These are phyloP conservation scores for Myrmecophaga tridactyla DNA, from an alignment of 2,113 vertebrate species.

Conservation along the genomic window DNA sequence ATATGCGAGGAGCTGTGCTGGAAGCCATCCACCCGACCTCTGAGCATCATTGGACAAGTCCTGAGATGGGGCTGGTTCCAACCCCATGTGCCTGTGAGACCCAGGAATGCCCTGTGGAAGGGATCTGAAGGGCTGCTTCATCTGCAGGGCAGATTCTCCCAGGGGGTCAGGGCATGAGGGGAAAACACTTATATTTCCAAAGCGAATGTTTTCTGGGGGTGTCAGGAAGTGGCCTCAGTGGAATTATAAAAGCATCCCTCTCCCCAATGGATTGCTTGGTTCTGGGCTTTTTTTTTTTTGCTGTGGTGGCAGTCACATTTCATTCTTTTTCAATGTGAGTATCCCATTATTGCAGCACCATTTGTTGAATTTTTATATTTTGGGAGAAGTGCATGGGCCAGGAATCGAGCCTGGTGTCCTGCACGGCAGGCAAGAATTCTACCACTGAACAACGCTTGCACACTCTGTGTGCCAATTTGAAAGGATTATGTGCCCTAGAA, in stretches of 20 bases:
- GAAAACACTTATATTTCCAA: background rate
- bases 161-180: background rate
- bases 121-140: background rate
- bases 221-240: background rate
- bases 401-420: too few species aligned
- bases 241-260: background rate
- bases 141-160: background rate
- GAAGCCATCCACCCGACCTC: background rate
- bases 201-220: background rate
- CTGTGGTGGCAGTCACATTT: too few species aligned
- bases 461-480: too few species aligned
- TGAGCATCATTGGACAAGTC: background rate
- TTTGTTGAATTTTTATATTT: too few species aligned
- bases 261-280: background rate
- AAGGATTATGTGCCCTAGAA: too few species aligned
- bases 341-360: too few species aligned
- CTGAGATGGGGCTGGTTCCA: background rate
- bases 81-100: background rate
- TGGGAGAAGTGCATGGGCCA: too few species aligned
- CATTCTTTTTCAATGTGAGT: too few species aligned
- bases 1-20: background rate
- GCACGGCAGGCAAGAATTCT: too few species aligned
- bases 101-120: background rate
- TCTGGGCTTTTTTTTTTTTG: too few species aligned
- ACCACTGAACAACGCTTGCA: too few species aligned